Evolutionary conservation across 2,797 vertebrate species (phyloP), one percentile per base, ranked within the genome.

Genomic region (Arctocebus calabarensis): DNA sequence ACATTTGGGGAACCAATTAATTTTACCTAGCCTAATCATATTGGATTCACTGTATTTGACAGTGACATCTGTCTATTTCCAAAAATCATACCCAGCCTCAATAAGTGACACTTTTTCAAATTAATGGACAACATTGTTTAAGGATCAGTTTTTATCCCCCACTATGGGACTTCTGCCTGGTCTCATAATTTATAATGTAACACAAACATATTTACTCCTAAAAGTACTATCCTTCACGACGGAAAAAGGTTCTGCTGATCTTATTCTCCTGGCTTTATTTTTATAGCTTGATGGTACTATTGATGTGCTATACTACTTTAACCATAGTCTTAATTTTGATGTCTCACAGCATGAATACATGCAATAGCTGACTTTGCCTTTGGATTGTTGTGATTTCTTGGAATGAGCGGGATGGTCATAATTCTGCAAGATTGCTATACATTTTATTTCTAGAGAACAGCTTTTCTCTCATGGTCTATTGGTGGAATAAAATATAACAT

Each of bases 101-200:
- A n/a, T 37, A 55, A 88, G 88, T 74, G 81, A 84, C n/a, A 20
- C 55, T 37, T 73, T 94, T 84, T 92, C 43, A 71, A 84, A 73
- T 71, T n/a, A 88, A 45, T 79, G 48, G 57, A 13, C 37, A 91
- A 40, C 75, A 29, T 71, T 52, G 52, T 95, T 87, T 20, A 91
- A 64, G 25, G 62, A 78, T 81, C 52, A 25, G 19, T 55, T 9
- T 43, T 40, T 86, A 34, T 17, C 25, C 84, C 12, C 78, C 12
- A 74, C 2, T 29, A 12, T 40, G 85, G 34, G 29, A 16, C 20
- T 91, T 71, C 52, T 83, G 4, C 32, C 22, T 57, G 23, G 34
- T 75, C 43, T 87, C 34, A 12, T 81, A 70, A 45, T 74, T n/a
- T 79, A 73, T 91, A 37, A 34, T 55, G 74, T 27, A 61, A 55